These are phyloP conservation scores for Philotrypesis tridentata DNA, from an alignment of 1,140 invertebrate genomes.

Conservation along the genomic window DNA sequence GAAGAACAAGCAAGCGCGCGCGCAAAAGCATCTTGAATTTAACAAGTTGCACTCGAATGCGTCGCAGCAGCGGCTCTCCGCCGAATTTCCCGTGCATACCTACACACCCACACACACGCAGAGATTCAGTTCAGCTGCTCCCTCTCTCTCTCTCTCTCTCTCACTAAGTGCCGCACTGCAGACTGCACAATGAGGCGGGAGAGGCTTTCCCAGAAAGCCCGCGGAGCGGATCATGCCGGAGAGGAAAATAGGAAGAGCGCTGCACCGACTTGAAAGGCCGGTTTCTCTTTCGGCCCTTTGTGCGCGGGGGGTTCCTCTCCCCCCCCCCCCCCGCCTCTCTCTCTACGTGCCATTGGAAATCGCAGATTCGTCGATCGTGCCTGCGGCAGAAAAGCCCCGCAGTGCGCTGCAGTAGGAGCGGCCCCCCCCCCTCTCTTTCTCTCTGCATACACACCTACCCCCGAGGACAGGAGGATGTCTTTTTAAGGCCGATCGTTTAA, in stretches of 20 bases:
- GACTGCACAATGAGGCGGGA: neutral
- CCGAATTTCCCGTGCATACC: neutral
- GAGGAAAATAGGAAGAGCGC: neutral
- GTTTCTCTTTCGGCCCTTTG: conserved; percentile 25
- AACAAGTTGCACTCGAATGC: conserved; percentile 16
- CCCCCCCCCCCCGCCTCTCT: neutral
- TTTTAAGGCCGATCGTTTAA: conserved; percentile 57
- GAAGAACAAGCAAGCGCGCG: neutral
- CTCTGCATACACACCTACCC: too few species aligned
- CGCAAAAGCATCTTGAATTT: conserved; percentile 8
- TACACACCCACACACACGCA: neutral
- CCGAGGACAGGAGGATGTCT: neutral
- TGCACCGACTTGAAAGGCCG: conserved; percentile 4
- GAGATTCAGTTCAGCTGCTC: neutral
- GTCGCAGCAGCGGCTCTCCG: neutral
- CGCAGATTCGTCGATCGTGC: conserved; percentile 52
- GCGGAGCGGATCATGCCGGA: neutral
- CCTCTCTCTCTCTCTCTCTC: too few species aligned
- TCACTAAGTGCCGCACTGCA: neutral
- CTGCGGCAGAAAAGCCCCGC: neutral
- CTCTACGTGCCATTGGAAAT: conserved; percentile 35
- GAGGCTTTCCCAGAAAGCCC: conserved; percentile 20
- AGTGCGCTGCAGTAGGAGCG: neutral
- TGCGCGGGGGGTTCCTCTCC: neutral
- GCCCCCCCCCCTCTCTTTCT: too few species aligned